These are phyloP conservation scores for Andrena marginata DNA, from an alignment of 2,888 invertebrate genomes.

Conservation along the genomic window DNA sequence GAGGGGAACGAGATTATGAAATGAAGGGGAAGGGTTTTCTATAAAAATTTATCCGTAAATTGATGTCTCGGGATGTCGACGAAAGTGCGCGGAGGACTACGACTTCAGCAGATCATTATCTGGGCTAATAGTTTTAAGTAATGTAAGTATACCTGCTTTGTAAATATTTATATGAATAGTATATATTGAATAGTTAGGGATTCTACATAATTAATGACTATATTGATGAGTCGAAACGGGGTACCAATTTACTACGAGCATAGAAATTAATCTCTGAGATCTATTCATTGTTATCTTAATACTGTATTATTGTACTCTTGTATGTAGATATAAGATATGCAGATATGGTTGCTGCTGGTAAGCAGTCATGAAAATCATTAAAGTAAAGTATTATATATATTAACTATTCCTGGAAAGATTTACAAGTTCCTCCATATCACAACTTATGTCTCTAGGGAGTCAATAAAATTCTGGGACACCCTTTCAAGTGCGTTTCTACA, in stretches of 20 bases:
- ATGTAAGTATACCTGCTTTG: conserved; percentile 52
- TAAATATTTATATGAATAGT: conserved; percentile 49
- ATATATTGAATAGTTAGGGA: background rate
- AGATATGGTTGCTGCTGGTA: conserved; percentile 19
- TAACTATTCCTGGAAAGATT: background rate
- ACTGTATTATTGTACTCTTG: background rate
- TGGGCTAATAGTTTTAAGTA: conserved; percentile 60
- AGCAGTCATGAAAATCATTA: conserved; percentile 8
- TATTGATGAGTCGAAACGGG: conserved; percentile 20
- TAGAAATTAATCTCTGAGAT: conserved; percentile 13
- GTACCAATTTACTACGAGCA: conserved; percentile 39
- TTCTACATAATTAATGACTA: conserved; percentile 12
- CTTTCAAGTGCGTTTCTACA: no score
- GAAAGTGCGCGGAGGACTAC: conserved; percentile 55
- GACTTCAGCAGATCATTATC: conserved; percentile 62
- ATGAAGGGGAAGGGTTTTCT: background rate
- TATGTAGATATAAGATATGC: conserved; percentile 3
- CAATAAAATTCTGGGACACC: no score
- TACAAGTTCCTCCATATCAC: conserved; percentile 17
- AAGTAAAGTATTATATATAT: background rate
- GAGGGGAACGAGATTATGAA: background rate
- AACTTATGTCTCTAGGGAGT: background rate
- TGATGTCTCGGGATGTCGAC: background rate
- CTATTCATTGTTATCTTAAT: conserved; percentile 20
- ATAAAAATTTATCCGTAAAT: background rate